Base-by-base conservation (phyloP, 2,888 invertebrate genomes). In the Cyrtodaria siliqua region DNA sequence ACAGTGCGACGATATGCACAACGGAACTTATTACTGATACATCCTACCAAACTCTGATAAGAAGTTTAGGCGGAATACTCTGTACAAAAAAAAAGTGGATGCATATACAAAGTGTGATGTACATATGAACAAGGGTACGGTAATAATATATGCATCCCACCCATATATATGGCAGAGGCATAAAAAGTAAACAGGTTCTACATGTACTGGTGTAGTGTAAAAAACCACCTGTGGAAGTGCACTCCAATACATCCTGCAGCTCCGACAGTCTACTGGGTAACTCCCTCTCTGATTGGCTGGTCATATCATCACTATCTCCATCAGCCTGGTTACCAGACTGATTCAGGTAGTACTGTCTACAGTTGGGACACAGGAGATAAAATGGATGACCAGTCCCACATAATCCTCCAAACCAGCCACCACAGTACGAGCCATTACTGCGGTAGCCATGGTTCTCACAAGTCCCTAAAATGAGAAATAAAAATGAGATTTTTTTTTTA, bases 361-460 rank as follows among this genome's bases (percentile, higher is more conserved):
- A 95, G 26, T 93, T 92, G 50, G 92, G 93, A 84, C 95, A 95
- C 83, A 95, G 90, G 59, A 94, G 89, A 83, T 94, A 94, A 80
- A 91, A 93, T 20, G 93, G 92, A 64, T 93, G 93, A 84, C 90
- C 88, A 69, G 94, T 93, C 23, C 95, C 95, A 85, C 95, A 95
- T 60, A 91, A 92, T 2, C 94, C 94, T 62, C 94, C 90, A 77
- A 87, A 89, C 93, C 82, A 93, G 87, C 92, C 93, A 92, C 69
- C 87, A 29, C 86, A 88, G 71, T 91, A 91, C 16, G 83, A 64
- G 16, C 91, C 92, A 56, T 85, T 89, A 68, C 89, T 90, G 49
- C 90, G 85, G 78, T 92, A 92, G 26, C 91, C 91, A 77, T 88
- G 86, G 50, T 93, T 84, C 40, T 87, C 85, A 78, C 89, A 88